These are phyloP conservation scores for Boleophthalmus pectinirostris DNA, from an alignment of 2,113 vertebrate species.

Conservation along the genomic window DNA sequence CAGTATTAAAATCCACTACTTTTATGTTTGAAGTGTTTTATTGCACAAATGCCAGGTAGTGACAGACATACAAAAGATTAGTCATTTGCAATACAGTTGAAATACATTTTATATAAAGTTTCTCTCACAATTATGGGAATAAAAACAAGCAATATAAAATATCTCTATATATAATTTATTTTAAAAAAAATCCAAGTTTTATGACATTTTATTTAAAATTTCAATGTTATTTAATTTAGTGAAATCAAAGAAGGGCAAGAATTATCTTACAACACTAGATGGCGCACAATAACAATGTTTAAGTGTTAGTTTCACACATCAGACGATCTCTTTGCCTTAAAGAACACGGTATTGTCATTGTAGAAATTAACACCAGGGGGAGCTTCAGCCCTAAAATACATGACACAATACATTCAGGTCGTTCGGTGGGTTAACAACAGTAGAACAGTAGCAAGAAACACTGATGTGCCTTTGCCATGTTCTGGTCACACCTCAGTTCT, in stretches of 20 bases:
- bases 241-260: background rate
- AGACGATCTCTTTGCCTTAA: background rate
- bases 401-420: conserved; percentile 56
- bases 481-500: background rate
- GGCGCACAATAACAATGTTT: conserved; percentile 27
- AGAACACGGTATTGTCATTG: background rate
- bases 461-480: background rate
- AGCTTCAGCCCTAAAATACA: background rate
- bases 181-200: conserved; percentile 13
- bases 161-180: conserved; percentile 10
- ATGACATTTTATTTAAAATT: background rate
- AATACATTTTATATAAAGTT: conserved; percentile 32
- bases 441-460: conserved; percentile 6
- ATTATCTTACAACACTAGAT: conserved; percentile 49
- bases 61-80: conserved; percentile 37
- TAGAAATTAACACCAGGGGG: conserved; percentile 13
- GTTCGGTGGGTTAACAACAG: conserved; percentile 44
- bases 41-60: conserved; percentile 69
- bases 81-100: conserved; percentile 23
- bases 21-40: conserved; percentile 67
- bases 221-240: background rate
- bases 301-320: background rate
- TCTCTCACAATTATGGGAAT: conserved; percentile 13
- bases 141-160: conserved; percentile 1
- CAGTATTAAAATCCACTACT: conserved; percentile 11